Conservation (phyloP, 2,888 invertebrate genomes). For the Drosophila meridionalis region DNA sequence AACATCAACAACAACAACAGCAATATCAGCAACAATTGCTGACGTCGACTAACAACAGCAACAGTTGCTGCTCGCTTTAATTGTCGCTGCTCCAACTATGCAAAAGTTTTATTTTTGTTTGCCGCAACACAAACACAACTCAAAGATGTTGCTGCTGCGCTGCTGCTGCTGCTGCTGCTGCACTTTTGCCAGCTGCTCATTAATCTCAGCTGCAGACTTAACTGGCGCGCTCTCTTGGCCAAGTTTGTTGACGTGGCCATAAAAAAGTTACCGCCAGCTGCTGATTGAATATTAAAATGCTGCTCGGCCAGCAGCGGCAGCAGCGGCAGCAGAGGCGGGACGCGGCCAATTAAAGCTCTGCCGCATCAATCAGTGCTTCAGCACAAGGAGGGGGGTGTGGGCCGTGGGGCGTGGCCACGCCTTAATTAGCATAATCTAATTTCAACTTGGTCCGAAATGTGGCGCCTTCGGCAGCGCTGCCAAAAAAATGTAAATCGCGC, state of each 20-base stretch:
- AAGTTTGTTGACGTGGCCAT: slow-evolving; percentile 53
- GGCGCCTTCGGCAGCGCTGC: slow-evolving; percentile 42
- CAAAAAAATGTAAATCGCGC: slow-evolving; percentile 65
- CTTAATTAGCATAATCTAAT: slow-evolving; percentile 84
- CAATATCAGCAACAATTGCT: not conserved
- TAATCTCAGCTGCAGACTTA: slow-evolving; percentile 59
- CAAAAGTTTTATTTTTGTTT: slow-evolving; percentile 51
- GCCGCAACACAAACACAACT: slow-evolving; percentile 51
- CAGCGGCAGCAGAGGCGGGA: slow-evolving; percentile 10
- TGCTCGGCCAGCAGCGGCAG: slow-evolving; percentile 31
- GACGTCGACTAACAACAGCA: slow-evolving; percentile 5
- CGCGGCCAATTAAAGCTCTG: slow-evolving; percentile 62
- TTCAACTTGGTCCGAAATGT: slow-evolving; percentile 66
- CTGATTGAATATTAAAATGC: slow-evolving; percentile 77
- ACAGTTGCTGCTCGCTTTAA: slow-evolving; percentile 41
- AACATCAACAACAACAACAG: not conserved
- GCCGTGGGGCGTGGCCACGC: slow-evolving; percentile 46
- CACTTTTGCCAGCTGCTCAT: slow-evolving; percentile 61
- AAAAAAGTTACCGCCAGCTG: slow-evolving; percentile 65
- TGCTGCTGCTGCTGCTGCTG: slow-evolving; percentile 19
- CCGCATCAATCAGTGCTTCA: slow-evolving; percentile 67
- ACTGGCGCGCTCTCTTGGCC: slow-evolving; percentile 32
- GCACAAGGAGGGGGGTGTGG: not conserved
- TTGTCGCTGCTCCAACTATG: slow-evolving; percentile 44
- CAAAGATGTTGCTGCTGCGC: slow-evolving; percentile 20